These are phyloP conservation scores for Mythimna vitellina DNA, from an alignment of 2,888 invertebrate genomes.

Conservation along the genomic window DNA sequence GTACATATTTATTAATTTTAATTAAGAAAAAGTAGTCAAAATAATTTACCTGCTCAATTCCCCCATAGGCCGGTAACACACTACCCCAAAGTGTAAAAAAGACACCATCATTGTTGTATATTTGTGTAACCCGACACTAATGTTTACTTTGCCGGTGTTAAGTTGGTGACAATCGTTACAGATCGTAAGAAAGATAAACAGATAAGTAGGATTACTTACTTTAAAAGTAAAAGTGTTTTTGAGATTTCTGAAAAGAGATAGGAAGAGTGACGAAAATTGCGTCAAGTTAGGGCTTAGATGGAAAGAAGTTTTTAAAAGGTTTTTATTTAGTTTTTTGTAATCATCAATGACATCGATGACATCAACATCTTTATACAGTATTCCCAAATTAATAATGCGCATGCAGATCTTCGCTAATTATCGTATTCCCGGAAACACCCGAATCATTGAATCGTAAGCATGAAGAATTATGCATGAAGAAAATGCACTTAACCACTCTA, in stretches of 20 bases:
- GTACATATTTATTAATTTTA: no score
- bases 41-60: background rate
- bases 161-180: slow-evolving; percentile 46
- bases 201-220: slow-evolving; percentile 11
- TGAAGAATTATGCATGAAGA: no score
- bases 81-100: slow-evolving; percentile 6
- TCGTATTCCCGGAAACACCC: no score
- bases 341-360: no score
- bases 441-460: no score
- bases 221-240: slow-evolving; percentile 54
- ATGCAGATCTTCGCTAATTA: no score
- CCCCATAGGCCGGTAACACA: slow-evolving; percentile 4
- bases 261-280: slow-evolving; percentile 7
- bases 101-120: slow-evolving; percentile 28
- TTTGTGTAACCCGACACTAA: slow-evolving; percentile 47
- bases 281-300: background rate
- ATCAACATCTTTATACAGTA: no score
- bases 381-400: no score
- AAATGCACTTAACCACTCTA: no score
- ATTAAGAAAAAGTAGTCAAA: no score
- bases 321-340: background rate
- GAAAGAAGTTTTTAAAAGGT: background rate
- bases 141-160: slow-evolving; percentile 53
- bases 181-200: slow-evolving; percentile 45
- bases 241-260: slow-evolving; percentile 39